Base-by-base conservation (phyloP, 2,797 vertebrate species). In the Apogon talboti region DNA sequence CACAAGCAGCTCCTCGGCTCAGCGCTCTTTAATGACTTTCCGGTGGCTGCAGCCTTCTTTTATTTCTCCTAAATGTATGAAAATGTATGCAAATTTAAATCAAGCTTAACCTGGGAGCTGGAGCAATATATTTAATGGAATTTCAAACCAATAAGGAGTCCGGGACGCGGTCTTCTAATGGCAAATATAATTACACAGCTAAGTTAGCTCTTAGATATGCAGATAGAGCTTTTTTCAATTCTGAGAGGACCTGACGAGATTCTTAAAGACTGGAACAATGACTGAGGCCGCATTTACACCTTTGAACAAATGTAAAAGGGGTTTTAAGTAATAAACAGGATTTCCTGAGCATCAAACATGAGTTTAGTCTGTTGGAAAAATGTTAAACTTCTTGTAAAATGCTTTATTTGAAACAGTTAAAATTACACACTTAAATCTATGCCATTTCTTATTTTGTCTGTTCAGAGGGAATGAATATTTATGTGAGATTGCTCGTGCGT, bases 1-100 rank as follows among this genome's bases (percentile, higher is more conserved):
- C 89, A 78, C 91, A 1, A 1, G 91, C 94, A 93, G 94, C 93
- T 94, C 78, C 78, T 80, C 82, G 61, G 64, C 84, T 77, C 86
- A 35, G 92, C 91, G 92, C 84, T 94, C 93, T 91, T 95, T 95
- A 97, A 96, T 96, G 96, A 96, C 95, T 97, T 96, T 94, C 94
- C 94, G 94, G 92, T 95, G 94, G 94, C 94, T 93, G 95, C 94
- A 94, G 95, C 93, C 95, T 95, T 96, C 96, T 97, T 98, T 98
- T 97, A 97, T 97, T 98, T 96, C 95, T 96, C 92, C 96, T 96
- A 96, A 98, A 97, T 96, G 95, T 96, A 98, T 98, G 96, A 98
- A 97, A 98, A 98, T 98, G 95, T 97, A 98, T 98, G 97, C 96
- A 96, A 97, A 98, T 98, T 96, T 97, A 96, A 98, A 96, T 97